Evolutionary conservation across 2,797 vertebrate species (phyloP), one percentile per base, ranked within the genome.

Genomic region (Chelidonichthys spinosus): DNA sequence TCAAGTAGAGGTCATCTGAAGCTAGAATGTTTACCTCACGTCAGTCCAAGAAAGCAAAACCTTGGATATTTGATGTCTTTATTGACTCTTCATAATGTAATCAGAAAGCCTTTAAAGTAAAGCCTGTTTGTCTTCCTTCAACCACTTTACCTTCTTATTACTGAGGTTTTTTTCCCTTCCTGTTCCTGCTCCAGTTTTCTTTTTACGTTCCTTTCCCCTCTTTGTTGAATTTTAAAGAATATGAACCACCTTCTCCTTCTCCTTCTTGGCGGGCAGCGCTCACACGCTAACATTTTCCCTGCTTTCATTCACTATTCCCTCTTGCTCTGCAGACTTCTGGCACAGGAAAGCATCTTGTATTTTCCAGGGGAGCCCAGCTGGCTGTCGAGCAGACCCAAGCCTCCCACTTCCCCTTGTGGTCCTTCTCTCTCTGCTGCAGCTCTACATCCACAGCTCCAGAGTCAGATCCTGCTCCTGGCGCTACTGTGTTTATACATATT

Each of bases 321-420:
- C 79, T 77, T 9, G 0, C 74, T 80, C 63, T 52, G 76, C 83
- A 82, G 60, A 79, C 83, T 83, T 85, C 83, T 89, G 89, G 79
- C 87, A 77, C 70, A 55, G 64, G 69, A 76, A 81, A 36, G 40
- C 56, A 59, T 74, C 76, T 76, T 80, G 78, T 79, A 89, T 85
- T 91, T 90, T 90, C 84, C 88, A 87, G 62, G 73, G 67, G 64
- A 80, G 80, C 66, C 74, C 79, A 86, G 78, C 78, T 83, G 85
- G 66, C 80, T 71, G 69, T 47, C 25, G 71, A 80, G 79, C 47
- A 74, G 69, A 81, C 73, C 80, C 67, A 61, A 78, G 80, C 66
- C 77, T 87, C 76, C 87, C 44, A 55, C 33, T 83, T 86, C 69
- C 58, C 87, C 83, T 73, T 81, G 84, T 52, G 84, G 58, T 76